Evolutionary conservation across 2,113 vertebrate genomes (phyloP).

Genomic region (Catagonus wagneri): DNA sequence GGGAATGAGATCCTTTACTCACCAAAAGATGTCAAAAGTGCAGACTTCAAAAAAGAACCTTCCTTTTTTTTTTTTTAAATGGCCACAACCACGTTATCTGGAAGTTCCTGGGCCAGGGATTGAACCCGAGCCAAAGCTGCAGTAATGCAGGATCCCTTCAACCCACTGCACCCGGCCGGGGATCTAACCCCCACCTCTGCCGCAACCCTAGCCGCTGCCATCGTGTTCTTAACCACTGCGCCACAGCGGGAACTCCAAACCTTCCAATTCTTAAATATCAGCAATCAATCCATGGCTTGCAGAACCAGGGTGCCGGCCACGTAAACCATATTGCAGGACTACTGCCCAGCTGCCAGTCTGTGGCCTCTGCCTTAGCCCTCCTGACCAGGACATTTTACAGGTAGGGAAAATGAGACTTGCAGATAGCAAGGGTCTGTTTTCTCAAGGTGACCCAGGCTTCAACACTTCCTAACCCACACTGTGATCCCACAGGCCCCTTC

Average conservation of each 20-base stretch:
- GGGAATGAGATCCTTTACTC: background rate
- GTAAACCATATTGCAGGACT: background rate
- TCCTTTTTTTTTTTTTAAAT: no score
- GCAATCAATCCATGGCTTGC: background rate
- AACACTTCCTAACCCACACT: background rate
- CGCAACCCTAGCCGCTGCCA: no score
- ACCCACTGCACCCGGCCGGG: no score
- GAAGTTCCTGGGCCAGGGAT: no score
- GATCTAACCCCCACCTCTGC: no score
- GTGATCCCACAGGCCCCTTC: background rate
- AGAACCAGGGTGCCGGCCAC: background rate
- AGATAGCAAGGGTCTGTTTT: background rate
- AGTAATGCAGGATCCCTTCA: no score
- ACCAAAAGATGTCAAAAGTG: background rate
- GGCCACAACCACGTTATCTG: no score
- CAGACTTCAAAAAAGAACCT: no score
- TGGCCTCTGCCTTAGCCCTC: background rate
- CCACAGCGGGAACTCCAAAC: background rate
- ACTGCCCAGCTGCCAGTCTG: fast-evolving
- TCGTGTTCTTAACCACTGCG: no score
- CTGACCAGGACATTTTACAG: background rate
- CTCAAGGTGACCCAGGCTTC: background rate
- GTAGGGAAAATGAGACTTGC: background rate
- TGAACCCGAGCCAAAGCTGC: no score
- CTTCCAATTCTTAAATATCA: background rate